Percentiles rank a stretch among this genome's conserved stretches.
These are phyloP conservation scores for Neelides folsomi DNA, from an alignment of 2,888 invertebrate genomes.

Conservation along the genomic window DNA sequence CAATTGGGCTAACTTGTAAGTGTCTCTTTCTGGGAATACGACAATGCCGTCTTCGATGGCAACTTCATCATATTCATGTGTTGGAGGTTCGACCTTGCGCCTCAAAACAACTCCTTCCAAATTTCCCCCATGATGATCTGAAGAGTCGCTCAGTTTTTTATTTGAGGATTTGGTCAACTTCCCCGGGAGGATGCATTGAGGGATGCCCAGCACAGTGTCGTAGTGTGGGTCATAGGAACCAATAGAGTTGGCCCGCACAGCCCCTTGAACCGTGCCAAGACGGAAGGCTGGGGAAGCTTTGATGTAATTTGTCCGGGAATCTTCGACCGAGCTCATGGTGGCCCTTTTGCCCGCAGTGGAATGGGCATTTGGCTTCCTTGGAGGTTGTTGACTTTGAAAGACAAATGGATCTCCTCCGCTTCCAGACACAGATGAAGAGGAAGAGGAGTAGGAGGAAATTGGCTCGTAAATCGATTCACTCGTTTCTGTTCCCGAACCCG, in stretches of 20 bases:
- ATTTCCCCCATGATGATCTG: too few relatives aligned
- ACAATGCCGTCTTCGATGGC: conserved; percentile 29
- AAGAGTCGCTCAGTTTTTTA: too few relatives aligned
- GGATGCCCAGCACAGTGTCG: too few relatives aligned
- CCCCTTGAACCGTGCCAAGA: too few relatives aligned
- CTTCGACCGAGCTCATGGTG: too few relatives aligned
- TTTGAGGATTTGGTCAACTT: too few relatives aligned
- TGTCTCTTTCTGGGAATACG: neutral
- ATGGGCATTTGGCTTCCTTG: neutral
- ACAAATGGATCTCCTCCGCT: neutral
- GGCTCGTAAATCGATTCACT: conserved; percentile 20
- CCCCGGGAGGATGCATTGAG: too few relatives aligned
- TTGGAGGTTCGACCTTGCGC: neutral
- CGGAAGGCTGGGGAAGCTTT: too few relatives aligned
- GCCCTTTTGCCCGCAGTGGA: neutral
- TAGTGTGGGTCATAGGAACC: too few relatives aligned
- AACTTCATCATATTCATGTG: conserved; percentile 30
- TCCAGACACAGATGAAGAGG: conserved; percentile 7
- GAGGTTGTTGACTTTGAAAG: neutral
- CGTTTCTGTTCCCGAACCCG: neutral
- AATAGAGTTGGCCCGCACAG: too few relatives aligned
- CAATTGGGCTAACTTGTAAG: neutral
- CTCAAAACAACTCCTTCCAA: too few relatives aligned
- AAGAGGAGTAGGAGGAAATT: conserved; percentile 19
- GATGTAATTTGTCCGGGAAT: too few relatives aligned